Conservation (phyloP, 2,113 vertebrate species). For the Aplodontia rufa region DNA sequence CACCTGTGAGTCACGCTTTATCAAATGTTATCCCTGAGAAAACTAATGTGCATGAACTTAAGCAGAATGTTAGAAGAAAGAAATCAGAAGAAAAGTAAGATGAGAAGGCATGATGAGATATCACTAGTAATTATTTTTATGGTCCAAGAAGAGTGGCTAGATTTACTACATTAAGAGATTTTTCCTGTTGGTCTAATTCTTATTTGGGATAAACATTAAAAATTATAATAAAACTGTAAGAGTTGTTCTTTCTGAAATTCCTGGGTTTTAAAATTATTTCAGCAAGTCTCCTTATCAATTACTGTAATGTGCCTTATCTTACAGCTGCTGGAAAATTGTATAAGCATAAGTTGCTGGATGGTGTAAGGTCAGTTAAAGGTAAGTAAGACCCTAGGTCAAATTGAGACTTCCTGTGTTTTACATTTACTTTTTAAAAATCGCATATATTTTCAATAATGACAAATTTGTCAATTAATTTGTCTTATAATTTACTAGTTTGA, state of each 20-base stretch:
- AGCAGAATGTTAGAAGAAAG: neutral
- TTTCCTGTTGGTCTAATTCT: neutral
- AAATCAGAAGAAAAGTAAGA: neutral
- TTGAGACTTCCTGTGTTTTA: neutral
- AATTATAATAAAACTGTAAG: neutral
- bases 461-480: neutral
- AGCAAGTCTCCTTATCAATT: neutral
- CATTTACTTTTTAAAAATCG: neutral
- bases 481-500: neutral
- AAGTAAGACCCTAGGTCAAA: conserved; percentile 24
- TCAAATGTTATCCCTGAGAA: neutral
- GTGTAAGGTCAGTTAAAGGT: conserved; percentile 8
- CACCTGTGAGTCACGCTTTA: neutral
- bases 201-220: neutral
- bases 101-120: neutral
- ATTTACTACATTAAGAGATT: neutral
- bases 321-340: conserved; percentile 46
- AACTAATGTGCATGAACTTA: neutral
- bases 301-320: neutral
- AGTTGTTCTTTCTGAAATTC: neutral
- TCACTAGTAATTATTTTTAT: neutral
- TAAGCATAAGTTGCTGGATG: neutral
- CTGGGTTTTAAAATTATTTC: neutral
- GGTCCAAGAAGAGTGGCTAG: neutral
- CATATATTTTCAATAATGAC: neutral